Evolutionary conservation across 2,888 invertebrate genomes (phyloP).

Genomic region (Rhopalosiphum nymphaeae): DNA sequence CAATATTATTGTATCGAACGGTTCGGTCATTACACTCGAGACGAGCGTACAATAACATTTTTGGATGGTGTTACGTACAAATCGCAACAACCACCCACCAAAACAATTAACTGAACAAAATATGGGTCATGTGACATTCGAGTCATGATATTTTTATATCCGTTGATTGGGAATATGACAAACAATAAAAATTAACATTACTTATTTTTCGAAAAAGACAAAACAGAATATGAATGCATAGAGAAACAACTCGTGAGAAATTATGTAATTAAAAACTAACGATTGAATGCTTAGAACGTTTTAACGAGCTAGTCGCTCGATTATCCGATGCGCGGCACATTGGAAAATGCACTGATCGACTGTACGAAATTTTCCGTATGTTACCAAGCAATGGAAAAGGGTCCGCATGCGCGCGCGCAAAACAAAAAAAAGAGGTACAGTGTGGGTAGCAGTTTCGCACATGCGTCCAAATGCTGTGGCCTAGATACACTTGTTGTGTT

Average conservation of each 20-base stretch:
- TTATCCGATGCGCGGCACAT: constrained; percentile 37
- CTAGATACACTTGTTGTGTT: constrained; percentile 59
- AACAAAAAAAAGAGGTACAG: neutral
- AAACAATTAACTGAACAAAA: neutral
- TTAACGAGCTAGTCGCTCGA: neutral
- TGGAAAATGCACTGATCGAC: constrained; percentile 58
- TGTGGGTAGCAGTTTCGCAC: constrained; percentile 24
- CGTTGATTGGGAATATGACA: neutral
- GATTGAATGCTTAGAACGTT: neutral
- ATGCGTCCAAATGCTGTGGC: constrained; percentile 56
- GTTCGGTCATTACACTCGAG: constrained; percentile 29
- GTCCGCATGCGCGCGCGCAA: constrained; percentile 11
- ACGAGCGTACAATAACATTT: neutral
- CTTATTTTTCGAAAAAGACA: neutral
- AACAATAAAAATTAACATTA: neutral
- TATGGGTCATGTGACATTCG: constrained; percentile 10
- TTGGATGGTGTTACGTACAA: neutral
- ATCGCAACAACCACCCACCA: neutral
- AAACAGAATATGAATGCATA: neutral
- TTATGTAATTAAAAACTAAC: neutral
- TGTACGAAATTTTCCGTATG: constrained; percentile 39
- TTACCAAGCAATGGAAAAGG: constrained; percentile 32
- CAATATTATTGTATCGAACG: neutral
- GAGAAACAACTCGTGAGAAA: neutral
- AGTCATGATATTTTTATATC: neutral